Conservation (phyloP, 2,888 invertebrate genomes). For the Spilosoma lubricipeda region DNA sequence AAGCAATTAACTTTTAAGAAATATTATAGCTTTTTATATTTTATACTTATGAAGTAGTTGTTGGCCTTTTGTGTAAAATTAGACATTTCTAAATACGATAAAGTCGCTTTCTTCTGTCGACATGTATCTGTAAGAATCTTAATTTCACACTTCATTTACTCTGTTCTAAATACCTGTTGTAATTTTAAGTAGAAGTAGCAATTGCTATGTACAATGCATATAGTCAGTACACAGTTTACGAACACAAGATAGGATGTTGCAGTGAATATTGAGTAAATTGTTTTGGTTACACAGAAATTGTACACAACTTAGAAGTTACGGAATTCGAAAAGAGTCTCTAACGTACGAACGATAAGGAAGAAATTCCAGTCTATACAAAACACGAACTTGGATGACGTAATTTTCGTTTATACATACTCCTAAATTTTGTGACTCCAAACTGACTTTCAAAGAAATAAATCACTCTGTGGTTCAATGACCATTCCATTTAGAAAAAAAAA, state of each 20-base stretch:
- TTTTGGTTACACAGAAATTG: constrained; percentile 29
- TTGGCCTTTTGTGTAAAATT: neutral
- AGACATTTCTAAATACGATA: neutral
- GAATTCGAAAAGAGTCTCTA: constrained; percentile 28
- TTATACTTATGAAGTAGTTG: neutral
- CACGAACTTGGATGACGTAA: neutral
- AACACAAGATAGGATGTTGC: constrained; percentile 30
- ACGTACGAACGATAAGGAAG: neutral
- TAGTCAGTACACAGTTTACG: constrained; percentile 10
- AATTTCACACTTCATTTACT: neutral
- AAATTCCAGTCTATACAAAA: neutral
- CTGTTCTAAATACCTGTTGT: neutral
- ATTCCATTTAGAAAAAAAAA: neutral
- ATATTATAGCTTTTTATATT: too few species aligned
- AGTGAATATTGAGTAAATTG: constrained; percentile 30
- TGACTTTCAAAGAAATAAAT: neutral
- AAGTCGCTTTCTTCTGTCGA: neutral
- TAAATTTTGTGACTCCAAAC: neutral
- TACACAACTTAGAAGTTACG: constrained; percentile 34
- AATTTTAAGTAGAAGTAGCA: neutral
- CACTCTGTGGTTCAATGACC: neutral
- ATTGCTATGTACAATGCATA: neutral
- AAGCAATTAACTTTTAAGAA: neutral
- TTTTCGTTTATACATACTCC: neutral
- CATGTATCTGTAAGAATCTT: neutral